phyloP scores from a whole-genome alignment of 1,140 invertebrate species.

The Xylocopa sonorina region DNA sequence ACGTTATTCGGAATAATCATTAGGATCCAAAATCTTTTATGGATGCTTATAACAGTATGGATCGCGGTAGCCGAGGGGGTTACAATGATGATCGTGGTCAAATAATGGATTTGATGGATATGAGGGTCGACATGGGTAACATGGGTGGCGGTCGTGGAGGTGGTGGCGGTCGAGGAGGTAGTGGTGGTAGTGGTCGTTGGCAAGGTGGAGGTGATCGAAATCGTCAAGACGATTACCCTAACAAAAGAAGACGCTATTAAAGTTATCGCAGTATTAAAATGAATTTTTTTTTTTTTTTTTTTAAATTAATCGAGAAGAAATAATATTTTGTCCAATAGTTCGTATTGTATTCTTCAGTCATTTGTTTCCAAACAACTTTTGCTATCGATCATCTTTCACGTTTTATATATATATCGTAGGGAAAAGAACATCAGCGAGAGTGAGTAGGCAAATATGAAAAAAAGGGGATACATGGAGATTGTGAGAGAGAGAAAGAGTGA shows the following conservation, averaged over 20 bases:
- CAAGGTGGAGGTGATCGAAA: constrained; percentile 76
- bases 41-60: constrained; percentile 81
- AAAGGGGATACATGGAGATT: not conserved
- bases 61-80: constrained; percentile 77
- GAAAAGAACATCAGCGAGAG: not conserved
- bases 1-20: constrained; percentile 11
- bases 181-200: constrained; percentile 73
- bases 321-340: constrained; percentile 22
- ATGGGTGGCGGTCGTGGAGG: constrained; percentile 71
- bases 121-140: constrained; percentile 81
- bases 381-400: constrained; percentile 31
- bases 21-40: constrained; percentile 82
- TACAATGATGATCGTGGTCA: constrained; percentile 81
- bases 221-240: constrained; percentile 81
- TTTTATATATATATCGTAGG: constrained; percentile 5
- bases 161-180: too few species aligned
- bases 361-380: constrained; percentile 38
- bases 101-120: constrained; percentile 82
- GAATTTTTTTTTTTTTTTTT: constrained; percentile 21
- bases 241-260: constrained; percentile 81
- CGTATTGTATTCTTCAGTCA: constrained; percentile 41
- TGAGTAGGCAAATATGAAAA: not conserved
- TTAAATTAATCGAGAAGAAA: constrained; percentile 13
- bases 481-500: not conserved
- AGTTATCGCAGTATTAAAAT: constrained; percentile 24